Conservation (phyloP, 2,113 vertebrate genomes). For the Clupea harengus region DNA sequence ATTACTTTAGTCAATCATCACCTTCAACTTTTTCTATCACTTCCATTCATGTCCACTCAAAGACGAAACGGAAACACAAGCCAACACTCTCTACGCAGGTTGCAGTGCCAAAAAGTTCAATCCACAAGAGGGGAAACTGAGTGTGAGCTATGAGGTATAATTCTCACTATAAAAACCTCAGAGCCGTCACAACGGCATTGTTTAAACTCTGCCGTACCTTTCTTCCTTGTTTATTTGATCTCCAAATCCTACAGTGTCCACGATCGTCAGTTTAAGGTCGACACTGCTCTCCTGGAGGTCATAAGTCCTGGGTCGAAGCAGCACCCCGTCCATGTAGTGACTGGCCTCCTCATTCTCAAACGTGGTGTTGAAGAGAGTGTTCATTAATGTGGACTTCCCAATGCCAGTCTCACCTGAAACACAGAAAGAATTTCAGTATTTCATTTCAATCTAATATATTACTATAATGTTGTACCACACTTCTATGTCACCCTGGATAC, state of each 20-base stretch:
- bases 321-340: slow-evolving; percentile 81
- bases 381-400: slow-evolving; percentile 95
- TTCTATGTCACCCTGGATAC: not conserved
- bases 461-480: not conserved
- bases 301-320: slow-evolving; percentile 80
- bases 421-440: not conserved
- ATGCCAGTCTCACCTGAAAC: slow-evolving; percentile 90
- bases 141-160: not conserved
- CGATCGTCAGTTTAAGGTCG: slow-evolving; percentile 88
- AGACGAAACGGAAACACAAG: not conserved
- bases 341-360: slow-evolving; percentile 91
- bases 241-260: slow-evolving; percentile 92
- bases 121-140: not conserved
- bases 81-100: not conserved
- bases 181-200: not conserved
- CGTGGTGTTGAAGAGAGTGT: slow-evolving; percentile 90
- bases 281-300: slow-evolving; percentile 92
- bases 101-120: not conserved
- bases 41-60: not conserved
- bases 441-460: not conserved
- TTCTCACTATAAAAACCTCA: not conserved
- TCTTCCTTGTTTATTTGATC: slow-evolving; percentile 96
- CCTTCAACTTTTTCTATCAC: not conserved
- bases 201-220: slow-evolving; percentile 81
- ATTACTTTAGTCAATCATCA: not conserved